A percentile compares a stretch with the other conserved stretches of the same genome.
phyloP scores from a whole-genome alignment of 53 echinoderm and acorn worm species.

The Holothuria scabra region DNA sequence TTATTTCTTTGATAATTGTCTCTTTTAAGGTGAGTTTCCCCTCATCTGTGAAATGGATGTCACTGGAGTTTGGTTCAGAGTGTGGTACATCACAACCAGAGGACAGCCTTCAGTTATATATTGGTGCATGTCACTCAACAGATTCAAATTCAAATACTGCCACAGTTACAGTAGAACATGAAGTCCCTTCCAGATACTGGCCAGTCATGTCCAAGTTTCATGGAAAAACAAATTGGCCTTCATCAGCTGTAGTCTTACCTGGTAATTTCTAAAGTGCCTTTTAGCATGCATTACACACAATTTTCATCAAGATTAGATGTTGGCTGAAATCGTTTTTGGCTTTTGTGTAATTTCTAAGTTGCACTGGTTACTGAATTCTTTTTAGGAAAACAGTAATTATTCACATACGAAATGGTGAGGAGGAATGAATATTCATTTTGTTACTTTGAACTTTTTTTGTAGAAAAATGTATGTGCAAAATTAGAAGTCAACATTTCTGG shows the following conservation, averaged over 20 bases:
- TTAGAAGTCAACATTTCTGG: no score
- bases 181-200: slow-evolving; percentile 61
- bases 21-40: slow-evolving; percentile 78
- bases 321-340: no score
- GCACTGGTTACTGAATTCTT: no score
- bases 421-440: no score
- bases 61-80: slow-evolving; percentile 92
- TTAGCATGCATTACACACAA: no score
- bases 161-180: slow-evolving; percentile 22
- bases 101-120: slow-evolving; percentile 87
- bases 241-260: slow-evolving; percentile 82
- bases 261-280: slow-evolving; percentile 35
- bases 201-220: slow-evolving; percentile 83
- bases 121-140: background rate
- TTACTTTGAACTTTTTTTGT: no score
- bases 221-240: slow-evolving; percentile 88
- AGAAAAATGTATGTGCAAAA: no score
- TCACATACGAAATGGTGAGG: no score
- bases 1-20: background rate
- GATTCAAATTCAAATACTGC: background rate
- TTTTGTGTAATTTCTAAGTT: no score
- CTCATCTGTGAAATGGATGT: slow-evolving; percentile 90
- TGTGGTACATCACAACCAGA: slow-evolving; percentile 97
- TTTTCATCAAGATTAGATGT: no score
- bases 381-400: no score